These are phyloP conservation scores for Neocrepidodera transversa DNA, from an alignment of 2,888 invertebrate genomes.

Conservation along the genomic window DNA sequence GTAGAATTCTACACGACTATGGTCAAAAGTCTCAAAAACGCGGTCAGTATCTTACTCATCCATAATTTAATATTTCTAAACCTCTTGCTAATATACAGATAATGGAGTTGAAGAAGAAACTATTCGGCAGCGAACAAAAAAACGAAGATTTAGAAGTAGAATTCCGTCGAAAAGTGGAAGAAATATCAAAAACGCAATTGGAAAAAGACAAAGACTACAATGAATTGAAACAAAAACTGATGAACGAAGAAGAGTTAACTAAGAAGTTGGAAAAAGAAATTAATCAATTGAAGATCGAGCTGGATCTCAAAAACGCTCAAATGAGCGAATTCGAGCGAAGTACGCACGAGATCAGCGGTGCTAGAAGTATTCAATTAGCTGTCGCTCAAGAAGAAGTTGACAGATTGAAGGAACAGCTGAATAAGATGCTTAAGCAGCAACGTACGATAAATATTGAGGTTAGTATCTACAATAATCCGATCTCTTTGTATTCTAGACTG, in stretches of 20 bases:
- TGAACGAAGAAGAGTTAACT: slow-evolving; percentile 37
- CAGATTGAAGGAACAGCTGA: slow-evolving; percentile 51
- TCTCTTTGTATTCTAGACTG: too few species aligned
- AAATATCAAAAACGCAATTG: slow-evolving; percentile 35
- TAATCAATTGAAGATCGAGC: slow-evolving; percentile 39
- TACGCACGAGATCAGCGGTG: slow-evolving; percentile 41
- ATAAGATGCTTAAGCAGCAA: slow-evolving; percentile 48
- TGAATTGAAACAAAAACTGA: slow-evolving; percentile 41
- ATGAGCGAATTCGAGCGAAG: slow-evolving; percentile 44
- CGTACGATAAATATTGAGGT: slow-evolving; percentile 50
- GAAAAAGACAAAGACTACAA: slow-evolving; percentile 43
- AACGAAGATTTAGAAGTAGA: slow-evolving; percentile 41
- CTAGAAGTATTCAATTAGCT: slow-evolving; percentile 42
- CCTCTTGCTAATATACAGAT: slow-evolving; percentile 36
- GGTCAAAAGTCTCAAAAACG: slow-evolving; percentile 44
- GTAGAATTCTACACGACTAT: slow-evolving; percentile 46
- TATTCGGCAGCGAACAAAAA: slow-evolving; percentile 41
- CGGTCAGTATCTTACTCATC: slow-evolving; percentile 36
- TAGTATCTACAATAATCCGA: too few species aligned
- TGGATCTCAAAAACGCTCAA: slow-evolving; percentile 43
- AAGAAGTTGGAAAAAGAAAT: slow-evolving; percentile 46
- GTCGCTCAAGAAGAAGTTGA: slow-evolving; percentile 51
- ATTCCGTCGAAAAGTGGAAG: slow-evolving; percentile 35
- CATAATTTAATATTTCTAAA: not conserved
- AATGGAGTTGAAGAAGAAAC: slow-evolving; percentile 46